Percentiles rank a stretch among this genome's conserved stretches.
These are phyloP conservation scores for Gallinago nigripennis DNA, from an alignment of 2,797 vertebrate genomes.

Conservation along the genomic window DNA sequence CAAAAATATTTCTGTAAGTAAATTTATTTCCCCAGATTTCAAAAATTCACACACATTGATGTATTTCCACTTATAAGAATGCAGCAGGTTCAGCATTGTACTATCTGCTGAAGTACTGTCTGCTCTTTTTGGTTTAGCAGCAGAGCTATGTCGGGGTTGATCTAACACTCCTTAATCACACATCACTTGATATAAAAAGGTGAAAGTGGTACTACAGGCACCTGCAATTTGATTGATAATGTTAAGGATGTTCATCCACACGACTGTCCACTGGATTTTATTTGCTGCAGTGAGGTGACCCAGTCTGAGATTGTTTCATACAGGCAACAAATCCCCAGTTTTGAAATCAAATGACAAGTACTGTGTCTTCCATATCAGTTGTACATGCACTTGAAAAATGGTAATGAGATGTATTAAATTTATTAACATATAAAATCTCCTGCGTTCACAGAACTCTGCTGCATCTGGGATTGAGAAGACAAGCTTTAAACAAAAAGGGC, in stretches of 20 bases:
- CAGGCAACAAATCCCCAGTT: background rate
- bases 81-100: background rate
- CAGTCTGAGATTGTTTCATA: background rate
- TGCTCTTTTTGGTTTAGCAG: background rate
- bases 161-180: background rate
- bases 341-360: background rate
- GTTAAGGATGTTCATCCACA: background rate
- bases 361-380: background rate
- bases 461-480: background rate
- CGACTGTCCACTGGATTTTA: background rate
- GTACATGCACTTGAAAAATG: background rate
- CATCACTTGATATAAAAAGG: conserved; percentile 15
- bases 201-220: background rate
- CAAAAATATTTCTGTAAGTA: conserved; percentile 18
- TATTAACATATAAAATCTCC: conserved; percentile 28
- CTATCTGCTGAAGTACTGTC: background rate
- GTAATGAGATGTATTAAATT: background rate
- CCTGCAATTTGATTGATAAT: background rate
- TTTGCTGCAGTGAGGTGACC: conserved; percentile 4
- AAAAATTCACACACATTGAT: background rate
- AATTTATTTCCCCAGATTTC: background rate
- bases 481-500: background rate
- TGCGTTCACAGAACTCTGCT: background rate
- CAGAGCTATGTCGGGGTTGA: background rate
- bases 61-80: background rate